Percentiles rank a stretch among this genome's conserved stretches.
Conservation (phyloP, 2,888 invertebrate species). For the Rutpela maculata region DNA sequence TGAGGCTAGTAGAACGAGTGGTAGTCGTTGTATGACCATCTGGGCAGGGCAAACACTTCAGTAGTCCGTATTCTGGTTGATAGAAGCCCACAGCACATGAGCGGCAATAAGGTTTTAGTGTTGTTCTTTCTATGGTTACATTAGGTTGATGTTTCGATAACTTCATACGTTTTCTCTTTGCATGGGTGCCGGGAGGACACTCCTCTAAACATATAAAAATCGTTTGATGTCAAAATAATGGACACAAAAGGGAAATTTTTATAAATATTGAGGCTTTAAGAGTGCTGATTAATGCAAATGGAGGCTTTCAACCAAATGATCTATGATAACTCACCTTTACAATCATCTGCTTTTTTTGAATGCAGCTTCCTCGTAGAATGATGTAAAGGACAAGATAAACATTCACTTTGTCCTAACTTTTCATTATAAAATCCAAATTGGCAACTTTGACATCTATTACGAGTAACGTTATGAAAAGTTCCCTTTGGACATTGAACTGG, state of each 20-base stretch:
- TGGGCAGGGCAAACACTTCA: conserved; percentile 78
- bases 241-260: too few relatives aligned
- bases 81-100: conserved; percentile 78
- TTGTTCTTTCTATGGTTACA: conserved; percentile 69
- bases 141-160: conserved; percentile 63
- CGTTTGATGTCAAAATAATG: background rate
- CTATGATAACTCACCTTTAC: conserved; percentile 79
- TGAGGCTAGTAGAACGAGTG: conserved; percentile 70
- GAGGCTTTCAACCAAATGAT: too few relatives aligned
- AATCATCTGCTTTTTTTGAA: conserved; percentile 74
- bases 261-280: too few relatives aligned
- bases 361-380: conserved; percentile 77
- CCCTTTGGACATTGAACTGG: conserved; percentile 80
- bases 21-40: conserved; percentile 73
- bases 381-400: conserved; percentile 77
- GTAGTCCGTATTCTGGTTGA: conserved; percentile 78
- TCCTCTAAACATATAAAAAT: conserved; percentile 41
- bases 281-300: too few relatives aligned
- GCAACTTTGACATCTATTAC: conserved; percentile 78
- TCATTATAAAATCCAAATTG: conserved; percentile 79
- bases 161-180: conserved; percentile 68
- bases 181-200: conserved; percentile 77
- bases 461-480: conserved; percentile 78
- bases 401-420: conserved; percentile 75
- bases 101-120: conserved; percentile 76